Percentiles rank a stretch among this genome's conserved stretches.
These are phyloP conservation scores for Schizopygopsis malacanthus DNA, from an alignment of 2,797 vertebrate genomes.

Conservation along the genomic window DNA sequence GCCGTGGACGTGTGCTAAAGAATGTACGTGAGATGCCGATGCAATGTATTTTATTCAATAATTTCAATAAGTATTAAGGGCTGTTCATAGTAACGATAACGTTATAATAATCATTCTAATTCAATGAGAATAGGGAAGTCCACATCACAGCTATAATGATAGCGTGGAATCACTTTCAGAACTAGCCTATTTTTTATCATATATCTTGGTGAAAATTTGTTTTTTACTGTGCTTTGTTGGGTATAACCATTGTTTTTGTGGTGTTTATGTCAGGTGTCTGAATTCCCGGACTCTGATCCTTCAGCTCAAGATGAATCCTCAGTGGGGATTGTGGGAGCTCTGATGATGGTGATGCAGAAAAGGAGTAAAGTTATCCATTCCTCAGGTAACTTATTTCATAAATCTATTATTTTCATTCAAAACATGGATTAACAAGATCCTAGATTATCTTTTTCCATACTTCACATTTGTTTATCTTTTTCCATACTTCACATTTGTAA, in stretches of 20 bases:
- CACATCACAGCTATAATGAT: not conserved
- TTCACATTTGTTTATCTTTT: not conserved
- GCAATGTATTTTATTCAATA: not conserved
- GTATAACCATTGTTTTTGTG: not conserved
- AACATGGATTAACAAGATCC: not conserved
- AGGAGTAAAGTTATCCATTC: conserved; percentile 81
- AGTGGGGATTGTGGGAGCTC: conserved; percentile 78
- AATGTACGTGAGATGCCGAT: conserved; percentile 68
- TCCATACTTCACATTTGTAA: not conserved
- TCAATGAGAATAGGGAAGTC: not conserved
- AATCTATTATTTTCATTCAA: not conserved
- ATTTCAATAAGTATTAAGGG: not conserved
- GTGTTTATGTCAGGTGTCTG: conserved; percentile 69
- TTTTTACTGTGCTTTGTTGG: not conserved
- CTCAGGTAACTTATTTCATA: conserved; percentile 70
- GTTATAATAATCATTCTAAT: not conserved
- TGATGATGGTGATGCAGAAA: conserved; percentile 84
- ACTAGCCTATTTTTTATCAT: not conserved
- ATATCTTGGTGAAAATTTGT: not conserved
- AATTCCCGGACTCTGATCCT: conserved; percentile 60
- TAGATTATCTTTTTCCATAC: not conserved
- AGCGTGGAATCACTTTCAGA: not conserved
- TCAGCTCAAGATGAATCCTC: conserved; percentile 58
- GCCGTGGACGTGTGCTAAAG: conserved; percentile 79
- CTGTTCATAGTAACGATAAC: not conserved